phyloP scores from a whole-genome alignment of 2,888 invertebrate genomes.

The Acronicta alni region DNA sequence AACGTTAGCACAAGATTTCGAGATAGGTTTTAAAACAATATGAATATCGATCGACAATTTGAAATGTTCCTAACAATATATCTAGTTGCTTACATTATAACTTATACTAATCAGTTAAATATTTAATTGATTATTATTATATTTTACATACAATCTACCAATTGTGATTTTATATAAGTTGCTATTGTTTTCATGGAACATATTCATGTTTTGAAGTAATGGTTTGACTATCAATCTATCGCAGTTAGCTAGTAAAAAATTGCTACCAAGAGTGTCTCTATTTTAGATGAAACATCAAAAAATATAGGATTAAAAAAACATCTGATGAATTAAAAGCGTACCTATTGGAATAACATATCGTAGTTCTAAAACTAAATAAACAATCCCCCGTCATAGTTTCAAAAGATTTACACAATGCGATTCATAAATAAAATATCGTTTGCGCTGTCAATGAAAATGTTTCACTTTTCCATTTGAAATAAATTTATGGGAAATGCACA shows the following conservation, averaged over 20 bases:
- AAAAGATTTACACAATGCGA: slow-evolving; percentile 10
- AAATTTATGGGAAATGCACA: background rate
- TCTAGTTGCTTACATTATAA: slow-evolving; percentile 55
- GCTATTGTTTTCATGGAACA: slow-evolving; percentile 26
- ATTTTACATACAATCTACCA: slow-evolving; percentile 37
- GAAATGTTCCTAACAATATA: slow-evolving; percentile 61
- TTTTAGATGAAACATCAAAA: background rate
- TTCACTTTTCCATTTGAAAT: background rate
- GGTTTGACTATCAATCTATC: background rate
- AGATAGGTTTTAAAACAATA: slow-evolving; percentile 65
- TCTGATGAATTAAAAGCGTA: background rate
- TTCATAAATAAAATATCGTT: slow-evolving; percentile 7
- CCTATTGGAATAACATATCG: background rate
- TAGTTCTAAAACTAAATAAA: background rate
- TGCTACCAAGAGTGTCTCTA: background rate
- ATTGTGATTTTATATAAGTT: slow-evolving; percentile 28
- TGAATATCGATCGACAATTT: slow-evolving; percentile 59
- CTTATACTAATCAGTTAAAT: slow-evolving; percentile 63
- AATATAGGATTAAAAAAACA: no score
- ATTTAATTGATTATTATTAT: slow-evolving; percentile 53
- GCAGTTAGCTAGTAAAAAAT: background rate
- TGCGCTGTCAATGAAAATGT: background rate
- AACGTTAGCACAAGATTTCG: slow-evolving; percentile 80
- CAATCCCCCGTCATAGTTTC: background rate
- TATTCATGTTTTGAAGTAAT: slow-evolving; percentile 6